Conservation (phyloP, 2,113 vertebrate species). For the Platichthys stellatus region DNA sequence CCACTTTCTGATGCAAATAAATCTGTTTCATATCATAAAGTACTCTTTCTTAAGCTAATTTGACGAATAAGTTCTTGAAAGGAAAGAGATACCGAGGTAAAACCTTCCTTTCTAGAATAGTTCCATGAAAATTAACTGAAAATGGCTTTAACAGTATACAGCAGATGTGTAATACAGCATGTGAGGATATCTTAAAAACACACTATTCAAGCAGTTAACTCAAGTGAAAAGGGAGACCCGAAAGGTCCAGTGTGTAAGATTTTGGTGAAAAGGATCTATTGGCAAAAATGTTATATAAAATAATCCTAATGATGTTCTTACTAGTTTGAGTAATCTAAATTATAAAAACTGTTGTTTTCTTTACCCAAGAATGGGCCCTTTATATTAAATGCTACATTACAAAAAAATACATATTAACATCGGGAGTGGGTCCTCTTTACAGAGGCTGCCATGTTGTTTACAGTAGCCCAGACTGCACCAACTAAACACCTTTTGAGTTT, state of each 20-base stretch:
- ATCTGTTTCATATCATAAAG: conserved; percentile 1
- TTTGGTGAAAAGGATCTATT: too few relatives aligned
- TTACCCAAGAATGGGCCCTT: too few relatives aligned
- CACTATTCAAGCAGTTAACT: not conserved
- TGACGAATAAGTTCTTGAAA: not conserved
- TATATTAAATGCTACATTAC: too few relatives aligned
- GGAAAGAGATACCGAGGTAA: not conserved
- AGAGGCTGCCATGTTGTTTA: not conserved
- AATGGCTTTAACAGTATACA: not conserved
- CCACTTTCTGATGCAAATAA: conserved; percentile 7
- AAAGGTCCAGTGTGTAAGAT: too few relatives aligned
- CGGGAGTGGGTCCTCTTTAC: not conserved
- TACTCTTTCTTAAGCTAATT: not conserved
- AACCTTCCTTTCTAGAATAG: not conserved
- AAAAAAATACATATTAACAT: too few relatives aligned
- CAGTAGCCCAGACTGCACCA: too few relatives aligned
- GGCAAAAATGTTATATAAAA: too few relatives aligned
- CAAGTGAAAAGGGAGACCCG: not conserved
- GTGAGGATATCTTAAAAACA: conserved; percentile 16
- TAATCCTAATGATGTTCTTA: too few relatives aligned
- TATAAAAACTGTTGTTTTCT: too few relatives aligned
- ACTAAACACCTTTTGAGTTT: too few relatives aligned
- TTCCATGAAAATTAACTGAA: not conserved
- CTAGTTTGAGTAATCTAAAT: too few relatives aligned
- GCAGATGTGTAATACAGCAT: conserved; percentile 9